Conservation (phyloP, 2,797 vertebrate species). For the Synaphobranchus kaupii region DNA sequence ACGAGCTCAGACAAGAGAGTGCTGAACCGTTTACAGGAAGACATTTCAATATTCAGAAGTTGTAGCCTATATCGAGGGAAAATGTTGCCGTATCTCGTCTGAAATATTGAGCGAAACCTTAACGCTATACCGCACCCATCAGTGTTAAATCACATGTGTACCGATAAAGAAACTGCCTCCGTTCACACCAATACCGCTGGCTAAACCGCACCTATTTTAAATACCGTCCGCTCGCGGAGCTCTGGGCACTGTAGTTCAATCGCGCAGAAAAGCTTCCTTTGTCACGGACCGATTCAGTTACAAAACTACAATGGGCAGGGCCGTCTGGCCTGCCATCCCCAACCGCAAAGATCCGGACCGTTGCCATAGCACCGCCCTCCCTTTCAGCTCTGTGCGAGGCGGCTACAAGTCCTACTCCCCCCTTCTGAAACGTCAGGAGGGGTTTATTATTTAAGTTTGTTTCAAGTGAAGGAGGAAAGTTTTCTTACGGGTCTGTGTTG, state of each 20-base stretch:
- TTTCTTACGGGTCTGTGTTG: conserved; percentile 63
- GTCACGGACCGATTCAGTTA: not conserved
- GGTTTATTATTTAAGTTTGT: conserved; percentile 68
- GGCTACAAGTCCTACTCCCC: conserved; percentile 39
- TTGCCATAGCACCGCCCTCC: conserved; percentile 31
- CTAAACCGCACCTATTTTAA: conserved; percentile 10
- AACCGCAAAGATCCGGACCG: conserved; percentile 14
- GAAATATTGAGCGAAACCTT: not conserved
- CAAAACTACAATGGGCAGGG: conserved; percentile 15
- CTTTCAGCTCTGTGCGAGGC: conserved; percentile 19
- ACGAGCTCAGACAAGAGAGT: not conserved
- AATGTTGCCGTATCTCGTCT: not conserved
- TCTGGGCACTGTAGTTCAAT: conserved; percentile 30
- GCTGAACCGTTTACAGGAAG: not conserved
- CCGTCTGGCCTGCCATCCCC: conserved; percentile 19
- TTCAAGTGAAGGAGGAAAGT: conserved; percentile 47
- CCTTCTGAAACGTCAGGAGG: conserved; percentile 61
- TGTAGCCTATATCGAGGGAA: no score
- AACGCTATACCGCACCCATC: not conserved
- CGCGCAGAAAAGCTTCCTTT: not conserved
- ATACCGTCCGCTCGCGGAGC: not conserved
- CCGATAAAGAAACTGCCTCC: not conserved
- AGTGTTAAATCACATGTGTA: not conserved
- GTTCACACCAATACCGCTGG: not conserved
- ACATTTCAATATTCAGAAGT: not conserved